Evolutionary conservation across 1,140 invertebrate species (phyloP).

Genomic region (Copidosoma floridanum): DNA sequence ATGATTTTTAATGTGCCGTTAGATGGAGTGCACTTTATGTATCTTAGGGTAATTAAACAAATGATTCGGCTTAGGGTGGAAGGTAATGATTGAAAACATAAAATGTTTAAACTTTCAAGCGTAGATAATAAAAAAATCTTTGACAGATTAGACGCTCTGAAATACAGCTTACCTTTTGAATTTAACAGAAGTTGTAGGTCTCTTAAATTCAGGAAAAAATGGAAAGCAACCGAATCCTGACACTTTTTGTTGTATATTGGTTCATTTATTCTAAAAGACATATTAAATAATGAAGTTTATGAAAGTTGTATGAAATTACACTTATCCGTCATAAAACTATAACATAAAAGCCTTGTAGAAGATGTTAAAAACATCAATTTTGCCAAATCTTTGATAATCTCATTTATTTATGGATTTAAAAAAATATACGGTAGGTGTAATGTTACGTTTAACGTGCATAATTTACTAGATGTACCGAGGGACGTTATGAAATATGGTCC

Average conservation of each 20-base stretch:
- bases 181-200: conserved; percentile 37
- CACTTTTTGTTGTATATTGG: conserved; percentile 40
- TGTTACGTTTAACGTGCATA: conserved; percentile 33
- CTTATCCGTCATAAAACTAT: conserved; percentile 24
- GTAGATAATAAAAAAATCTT: conserved; percentile 1
- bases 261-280: conserved; percentile 31
- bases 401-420: conserved; percentile 27
- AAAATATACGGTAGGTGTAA: conserved; percentile 28
- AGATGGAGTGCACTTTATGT: conserved; percentile 40
- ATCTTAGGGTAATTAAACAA: conserved; percentile 36
- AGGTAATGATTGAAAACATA: conserved; percentile 18
- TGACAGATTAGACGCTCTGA: background rate
- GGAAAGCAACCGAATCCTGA: conserved; percentile 45
- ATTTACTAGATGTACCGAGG: conserved; percentile 30
- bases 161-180: conserved; percentile 32
- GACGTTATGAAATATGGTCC: conserved; percentile 31
- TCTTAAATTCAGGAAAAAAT: conserved; percentile 31
- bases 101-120: conserved; percentile 4
- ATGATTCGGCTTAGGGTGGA: conserved; percentile 31
- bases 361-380: conserved; percentile 10
- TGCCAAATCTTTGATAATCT: conserved; percentile 19
- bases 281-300: conserved; percentile 24
- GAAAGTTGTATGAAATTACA: too few relatives aligned
- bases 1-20: conserved; percentile 32
- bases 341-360: background rate